A percentile compares a stretch with the other conserved stretches of the same genome.
Conservation (phyloP, 1,140 invertebrate genomes). For the Pogonognathellus flavescens region DNA sequence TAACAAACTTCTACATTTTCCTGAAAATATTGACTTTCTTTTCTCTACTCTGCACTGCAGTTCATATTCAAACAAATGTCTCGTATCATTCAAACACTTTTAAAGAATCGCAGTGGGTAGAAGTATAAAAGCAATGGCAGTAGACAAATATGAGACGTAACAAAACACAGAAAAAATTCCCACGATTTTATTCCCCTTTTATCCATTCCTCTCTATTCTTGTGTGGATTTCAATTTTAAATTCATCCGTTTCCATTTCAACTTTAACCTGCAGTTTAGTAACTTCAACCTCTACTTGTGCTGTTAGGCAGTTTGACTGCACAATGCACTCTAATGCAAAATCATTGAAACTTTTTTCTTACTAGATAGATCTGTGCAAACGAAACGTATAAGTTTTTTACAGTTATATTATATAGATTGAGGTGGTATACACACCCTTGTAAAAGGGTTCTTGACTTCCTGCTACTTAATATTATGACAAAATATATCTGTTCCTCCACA, state of each 20-base stretch:
- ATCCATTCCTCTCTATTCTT: not conserved
- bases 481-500: conserved; percentile 6
- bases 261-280: not conserved
- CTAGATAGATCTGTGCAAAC: not conserved
- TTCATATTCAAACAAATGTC: conserved; percentile 39
- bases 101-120: not conserved
- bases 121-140: no score
- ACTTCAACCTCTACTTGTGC: not conserved
- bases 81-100: conserved; percentile 18
- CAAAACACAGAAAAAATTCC: conserved; percentile 30
- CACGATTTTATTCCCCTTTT: conserved; percentile 41
- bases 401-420: not conserved
- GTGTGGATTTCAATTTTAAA: conserved; percentile 35
- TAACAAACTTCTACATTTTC: conserved; percentile 21
- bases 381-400: no score
- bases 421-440: not conserved
- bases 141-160: conserved; percentile 26
- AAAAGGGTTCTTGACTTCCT: conserved; percentile 37
- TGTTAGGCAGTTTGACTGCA: not conserved
- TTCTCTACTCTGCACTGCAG: conserved; percentile 16
- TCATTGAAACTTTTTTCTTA: conserved; percentile 6
- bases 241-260: conserved; percentile 42
- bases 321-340: conserved; percentile 34
- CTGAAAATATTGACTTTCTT: conserved; percentile 40
- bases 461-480: conserved; percentile 21